phyloP scores from a whole-genome alignment of 1,140 invertebrate species.

The Uloborus diversus region DNA sequence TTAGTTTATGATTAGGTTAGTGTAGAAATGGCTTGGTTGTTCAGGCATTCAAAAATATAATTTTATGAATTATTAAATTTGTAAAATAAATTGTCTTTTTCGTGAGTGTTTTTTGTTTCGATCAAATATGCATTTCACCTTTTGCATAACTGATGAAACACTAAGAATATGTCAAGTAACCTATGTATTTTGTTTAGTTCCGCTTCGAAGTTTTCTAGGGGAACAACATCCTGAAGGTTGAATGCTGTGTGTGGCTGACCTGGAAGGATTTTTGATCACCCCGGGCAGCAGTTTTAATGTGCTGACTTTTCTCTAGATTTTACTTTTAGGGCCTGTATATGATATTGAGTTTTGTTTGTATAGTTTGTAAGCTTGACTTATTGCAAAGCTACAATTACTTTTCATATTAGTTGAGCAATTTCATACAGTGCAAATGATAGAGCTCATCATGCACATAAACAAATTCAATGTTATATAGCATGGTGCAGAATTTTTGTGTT shows the following conservation, averaged over 20 bases:
- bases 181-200: constrained; percentile 57
- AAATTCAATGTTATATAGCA: too few relatives aligned
- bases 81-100: too few relatives aligned
- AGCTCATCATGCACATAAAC: too few relatives aligned
- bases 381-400: too few relatives aligned
- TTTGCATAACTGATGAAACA: constrained; percentile 4
- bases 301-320: constrained; percentile 14
- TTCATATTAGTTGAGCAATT: too few relatives aligned
- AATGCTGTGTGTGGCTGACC: constrained; percentile 56
- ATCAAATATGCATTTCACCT: not conserved
- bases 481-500: too few relatives aligned
- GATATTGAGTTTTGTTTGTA: not conserved
- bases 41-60: constrained; percentile 38
- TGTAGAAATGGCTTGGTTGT: too few relatives aligned
- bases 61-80: not conserved
- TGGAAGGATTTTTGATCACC: constrained; percentile 68
- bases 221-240: constrained; percentile 37
- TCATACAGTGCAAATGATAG: too few relatives aligned
- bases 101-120: not conserved
- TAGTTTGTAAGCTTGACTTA: not conserved
- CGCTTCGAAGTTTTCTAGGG: constrained; percentile 49
- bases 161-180: constrained; percentile 43
- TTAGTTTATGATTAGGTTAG: too few relatives aligned
- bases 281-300: constrained; percentile 41
- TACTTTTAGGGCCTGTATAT: not conserved